These are phyloP conservation scores for Plagodis pulveraria DNA, from an alignment of 2,888 invertebrate genomes.

Conservation along the genomic window DNA sequence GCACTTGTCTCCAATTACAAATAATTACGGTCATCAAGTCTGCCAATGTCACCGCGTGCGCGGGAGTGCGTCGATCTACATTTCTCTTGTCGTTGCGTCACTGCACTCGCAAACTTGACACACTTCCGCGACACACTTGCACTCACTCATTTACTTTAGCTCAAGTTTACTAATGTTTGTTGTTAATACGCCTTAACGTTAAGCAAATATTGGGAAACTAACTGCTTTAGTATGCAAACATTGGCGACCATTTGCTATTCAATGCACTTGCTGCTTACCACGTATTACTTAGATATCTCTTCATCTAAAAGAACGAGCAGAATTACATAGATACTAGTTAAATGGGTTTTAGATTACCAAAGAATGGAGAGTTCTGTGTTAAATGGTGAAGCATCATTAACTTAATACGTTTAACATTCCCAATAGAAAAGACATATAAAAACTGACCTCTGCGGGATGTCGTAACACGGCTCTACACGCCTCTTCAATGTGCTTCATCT, in stretches of 20 bases:
- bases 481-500: slow-evolving; percentile 49
- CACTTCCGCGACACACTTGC: slow-evolving; percentile 54
- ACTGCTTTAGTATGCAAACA: slow-evolving; percentile 15
- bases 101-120: slow-evolving; percentile 67
- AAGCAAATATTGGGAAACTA: slow-evolving; percentile 27
- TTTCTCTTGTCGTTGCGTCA: slow-evolving; percentile 57
- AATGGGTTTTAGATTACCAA: background rate
- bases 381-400: slow-evolving; percentile 25
- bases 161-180: slow-evolving; percentile 29
- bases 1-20: slow-evolving; percentile 24
- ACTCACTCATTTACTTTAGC: slow-evolving; percentile 31
- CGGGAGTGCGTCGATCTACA: slow-evolving; percentile 41
- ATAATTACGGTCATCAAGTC: slow-evolving; percentile 15
- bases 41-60: slow-evolving; percentile 49
- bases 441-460: slow-evolving; percentile 45
- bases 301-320: too few species aligned
- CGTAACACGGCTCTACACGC: slow-evolving; percentile 46
- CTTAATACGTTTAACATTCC: slow-evolving; percentile 20
- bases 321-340: too few species aligned
- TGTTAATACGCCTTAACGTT: background rate
- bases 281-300: background rate
- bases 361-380: slow-evolving; percentile 19
- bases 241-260: slow-evolving; percentile 14
- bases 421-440: slow-evolving; percentile 33
- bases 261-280: slow-evolving; percentile 6